Conservation (phyloP, 1,140 invertebrate species). For the Orius laevigatus region DNA sequence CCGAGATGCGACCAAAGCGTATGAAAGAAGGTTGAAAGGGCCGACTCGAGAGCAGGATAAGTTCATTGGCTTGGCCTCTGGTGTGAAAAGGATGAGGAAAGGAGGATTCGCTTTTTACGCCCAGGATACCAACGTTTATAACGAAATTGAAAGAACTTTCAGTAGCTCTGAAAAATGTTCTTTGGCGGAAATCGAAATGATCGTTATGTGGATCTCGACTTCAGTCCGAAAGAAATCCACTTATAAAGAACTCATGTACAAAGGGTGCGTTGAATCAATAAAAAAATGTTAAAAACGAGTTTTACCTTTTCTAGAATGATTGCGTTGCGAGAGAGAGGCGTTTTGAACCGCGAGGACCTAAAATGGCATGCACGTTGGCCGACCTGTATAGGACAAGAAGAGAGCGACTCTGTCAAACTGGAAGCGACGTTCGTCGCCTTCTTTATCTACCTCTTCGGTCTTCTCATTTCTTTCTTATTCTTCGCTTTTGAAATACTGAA, state of each 20-base stretch:
- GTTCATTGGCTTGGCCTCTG: neutral
- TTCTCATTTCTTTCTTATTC: neutral
- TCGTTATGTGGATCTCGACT: neutral
- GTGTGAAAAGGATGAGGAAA: neutral
- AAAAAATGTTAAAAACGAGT: neutral
- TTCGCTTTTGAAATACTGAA: neutral
- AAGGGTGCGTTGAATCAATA: slow-evolving; percentile 1
- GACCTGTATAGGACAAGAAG: neutral
- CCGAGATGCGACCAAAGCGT: neutral
- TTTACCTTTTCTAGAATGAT: slow-evolving; percentile 3
- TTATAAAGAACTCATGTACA: slow-evolving; percentile 6
- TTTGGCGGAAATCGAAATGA: neutral
- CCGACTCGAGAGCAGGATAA: slow-evolving; percentile 6
- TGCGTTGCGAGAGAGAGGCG: neutral
- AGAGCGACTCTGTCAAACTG: neutral
- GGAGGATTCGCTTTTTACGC: slow-evolving; percentile 5
- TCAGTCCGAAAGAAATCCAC: slow-evolving; percentile 7
- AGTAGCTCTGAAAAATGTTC: slow-evolving; percentile 4
- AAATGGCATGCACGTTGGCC: slow-evolving; percentile 6
- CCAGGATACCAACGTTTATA: slow-evolving; percentile 6
- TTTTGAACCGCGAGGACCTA: neutral
- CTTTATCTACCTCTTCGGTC: neutral
- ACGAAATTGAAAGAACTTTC: slow-evolving; percentile 1
- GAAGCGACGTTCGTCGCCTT: neutral
- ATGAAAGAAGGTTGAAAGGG: neutral